These are phyloP conservation scores for Epizoanthus scotinus DNA, from an alignment of 92 coral and sea anemone genomes.

Conservation along the genomic window DNA sequence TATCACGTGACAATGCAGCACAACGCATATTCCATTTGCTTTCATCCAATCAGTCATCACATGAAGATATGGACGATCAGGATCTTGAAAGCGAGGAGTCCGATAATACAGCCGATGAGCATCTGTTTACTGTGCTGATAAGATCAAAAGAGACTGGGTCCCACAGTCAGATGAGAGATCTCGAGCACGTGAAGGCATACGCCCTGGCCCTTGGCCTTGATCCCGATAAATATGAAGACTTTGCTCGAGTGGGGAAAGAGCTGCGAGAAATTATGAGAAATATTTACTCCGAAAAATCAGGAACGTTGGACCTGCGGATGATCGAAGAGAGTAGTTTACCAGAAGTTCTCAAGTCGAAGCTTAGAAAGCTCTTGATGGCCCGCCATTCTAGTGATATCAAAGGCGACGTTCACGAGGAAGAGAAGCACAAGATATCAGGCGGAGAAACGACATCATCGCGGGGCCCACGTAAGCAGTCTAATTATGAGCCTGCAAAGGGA, in stretches of 20 bases:
- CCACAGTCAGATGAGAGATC: not conserved
- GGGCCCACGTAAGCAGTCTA: not conserved
- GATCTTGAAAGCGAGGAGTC: not conserved
- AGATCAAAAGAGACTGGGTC: conserved; percentile 5
- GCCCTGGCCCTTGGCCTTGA: conserved; percentile 51
- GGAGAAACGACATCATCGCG: not conserved
- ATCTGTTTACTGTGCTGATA: conserved; percentile 29
- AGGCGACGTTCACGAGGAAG: not conserved
- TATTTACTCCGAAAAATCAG: conserved; percentile 25
- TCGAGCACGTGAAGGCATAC: conserved; percentile 38
- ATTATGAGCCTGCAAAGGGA: conserved; percentile 2
- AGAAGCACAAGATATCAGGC: not conserved
- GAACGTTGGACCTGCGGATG: conserved; percentile 5
- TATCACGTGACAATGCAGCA: not conserved
- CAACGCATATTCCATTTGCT: conserved; percentile 25
- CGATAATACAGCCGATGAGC: not conserved
- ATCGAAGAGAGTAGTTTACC: conserved; percentile 15
- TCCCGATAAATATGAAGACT: conserved; percentile 58
- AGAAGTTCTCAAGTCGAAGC: conserved; percentile 24
- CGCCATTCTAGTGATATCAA: not conserved
- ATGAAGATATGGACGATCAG: not conserved
- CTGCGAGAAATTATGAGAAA: conserved; percentile 28
- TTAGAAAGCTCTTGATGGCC: conserved; percentile 5
- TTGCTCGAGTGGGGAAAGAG: conserved; percentile 51
- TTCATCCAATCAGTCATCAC: not conserved